These are phyloP conservation scores for Eumacrocentrus americanus DNA, from an alignment of 2,888 invertebrate genomes.

Conservation along the genomic window DNA sequence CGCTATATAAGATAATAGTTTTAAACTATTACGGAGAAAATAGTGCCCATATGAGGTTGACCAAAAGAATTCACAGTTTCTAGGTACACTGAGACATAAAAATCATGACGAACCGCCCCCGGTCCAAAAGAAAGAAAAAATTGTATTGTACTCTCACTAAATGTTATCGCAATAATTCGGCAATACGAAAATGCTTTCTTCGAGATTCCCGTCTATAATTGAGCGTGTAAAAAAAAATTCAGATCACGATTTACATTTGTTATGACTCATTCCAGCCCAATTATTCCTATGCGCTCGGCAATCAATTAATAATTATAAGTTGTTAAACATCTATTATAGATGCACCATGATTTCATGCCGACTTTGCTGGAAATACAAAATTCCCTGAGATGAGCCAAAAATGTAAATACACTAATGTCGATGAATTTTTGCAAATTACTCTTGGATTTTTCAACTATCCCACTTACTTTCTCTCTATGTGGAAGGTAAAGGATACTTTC, in stretches of 20 bases:
- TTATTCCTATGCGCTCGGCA: background rate
- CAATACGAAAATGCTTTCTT: background rate
- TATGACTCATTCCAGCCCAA: background rate
- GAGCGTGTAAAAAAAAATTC: conserved; percentile 3
- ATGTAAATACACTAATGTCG: no score
- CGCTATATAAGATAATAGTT: no score
- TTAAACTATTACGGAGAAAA: background rate
- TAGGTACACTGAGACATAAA: background rate
- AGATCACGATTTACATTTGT: background rate
- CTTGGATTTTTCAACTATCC: background rate
- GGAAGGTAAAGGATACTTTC: background rate
- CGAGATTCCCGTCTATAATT: background rate
- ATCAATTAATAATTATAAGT: no score
- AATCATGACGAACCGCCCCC: background rate
- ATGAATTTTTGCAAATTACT: background rate
- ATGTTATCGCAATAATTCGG: background rate
- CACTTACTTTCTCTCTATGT: background rate
- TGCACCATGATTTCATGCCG: no score
- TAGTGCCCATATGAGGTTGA: background rate
- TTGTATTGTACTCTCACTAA: background rate
- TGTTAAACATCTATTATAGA: no score
- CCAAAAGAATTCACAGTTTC: background rate
- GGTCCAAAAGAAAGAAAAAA: background rate
- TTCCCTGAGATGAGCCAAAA: no score
- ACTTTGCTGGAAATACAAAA: no score